Conservation (phyloP, 2,113 vertebrate species). For the Porphyrio hochstetteri region DNA sequence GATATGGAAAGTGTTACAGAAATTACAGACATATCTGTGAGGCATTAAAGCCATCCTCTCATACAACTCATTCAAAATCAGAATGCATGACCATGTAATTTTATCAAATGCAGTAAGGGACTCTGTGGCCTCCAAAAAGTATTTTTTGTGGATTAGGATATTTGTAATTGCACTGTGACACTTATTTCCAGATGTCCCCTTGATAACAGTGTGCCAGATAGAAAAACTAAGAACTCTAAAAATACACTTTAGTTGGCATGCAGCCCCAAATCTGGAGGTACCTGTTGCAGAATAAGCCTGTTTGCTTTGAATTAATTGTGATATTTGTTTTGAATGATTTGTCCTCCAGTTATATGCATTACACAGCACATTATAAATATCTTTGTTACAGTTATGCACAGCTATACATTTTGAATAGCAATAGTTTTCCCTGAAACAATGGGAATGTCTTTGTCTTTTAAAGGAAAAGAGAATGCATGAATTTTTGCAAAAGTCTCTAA, state of each 20-base stretch:
- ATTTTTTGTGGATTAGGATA: neutral
- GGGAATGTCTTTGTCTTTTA: neutral
- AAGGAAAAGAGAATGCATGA: neutral
- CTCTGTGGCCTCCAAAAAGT: neutral
- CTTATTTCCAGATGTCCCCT: neutral
- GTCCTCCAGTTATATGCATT: neutral
- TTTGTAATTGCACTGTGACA: neutral
- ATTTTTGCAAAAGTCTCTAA: neutral
- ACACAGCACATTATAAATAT: neutral
- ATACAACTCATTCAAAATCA: slow-evolving; percentile 5
- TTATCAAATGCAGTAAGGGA: neutral
- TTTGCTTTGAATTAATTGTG: neutral
- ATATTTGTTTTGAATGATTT: neutral
- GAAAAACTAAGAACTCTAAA: neutral
- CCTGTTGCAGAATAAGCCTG: neutral
- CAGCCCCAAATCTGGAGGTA: neutral
- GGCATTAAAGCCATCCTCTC: neutral
- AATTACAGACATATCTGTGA: neutral
- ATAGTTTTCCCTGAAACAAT: neutral
- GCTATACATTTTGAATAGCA: neutral
- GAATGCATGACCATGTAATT: neutral
- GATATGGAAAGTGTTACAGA: neutral
- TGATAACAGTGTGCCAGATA: neutral
- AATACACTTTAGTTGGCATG: neutral
- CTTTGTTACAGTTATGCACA: neutral